These are phyloP conservation scores for Tinamus major DNA, from an alignment of 2,797 vertebrate species.

Conservation along the genomic window DNA sequence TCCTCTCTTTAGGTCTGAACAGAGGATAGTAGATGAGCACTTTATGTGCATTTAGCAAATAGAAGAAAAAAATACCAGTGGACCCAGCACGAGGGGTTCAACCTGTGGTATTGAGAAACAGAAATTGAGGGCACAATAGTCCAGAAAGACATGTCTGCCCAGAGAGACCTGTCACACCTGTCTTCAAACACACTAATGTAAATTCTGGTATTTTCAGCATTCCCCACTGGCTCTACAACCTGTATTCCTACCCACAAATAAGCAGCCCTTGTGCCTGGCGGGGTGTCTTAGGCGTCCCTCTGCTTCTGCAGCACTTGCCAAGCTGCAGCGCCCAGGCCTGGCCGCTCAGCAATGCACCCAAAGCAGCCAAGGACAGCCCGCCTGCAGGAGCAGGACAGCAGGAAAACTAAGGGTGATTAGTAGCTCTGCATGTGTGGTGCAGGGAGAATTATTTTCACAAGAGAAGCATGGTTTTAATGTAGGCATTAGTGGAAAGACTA, in stretches of 20 bases:
- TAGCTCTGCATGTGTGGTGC: background rate
- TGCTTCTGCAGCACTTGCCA: background rate
- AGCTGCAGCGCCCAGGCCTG: background rate
- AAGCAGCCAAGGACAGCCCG: background rate
- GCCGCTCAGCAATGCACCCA: background rate
- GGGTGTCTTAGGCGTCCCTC: background rate
- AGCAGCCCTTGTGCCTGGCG: background rate
- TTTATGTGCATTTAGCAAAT: background rate
- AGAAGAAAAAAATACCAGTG: background rate
- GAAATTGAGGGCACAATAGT: background rate
- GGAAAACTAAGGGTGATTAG: slow-evolving; percentile 6
- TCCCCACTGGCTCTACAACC: background rate
- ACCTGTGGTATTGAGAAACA: background rate
- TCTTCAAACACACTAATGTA: background rate
- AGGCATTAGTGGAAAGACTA: background rate
- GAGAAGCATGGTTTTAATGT: background rate
- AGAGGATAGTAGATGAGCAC: background rate
- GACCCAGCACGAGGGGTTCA: background rate
- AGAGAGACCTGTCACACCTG: background rate
- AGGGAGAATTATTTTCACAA: background rate
- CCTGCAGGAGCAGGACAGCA: background rate
- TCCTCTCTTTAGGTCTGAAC: background rate
- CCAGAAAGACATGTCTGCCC: background rate
- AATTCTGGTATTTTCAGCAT: background rate
- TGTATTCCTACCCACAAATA: background rate